Evolutionary conservation across 2,113 vertebrate genomes (phyloP).

Genomic region (Scomber scombrus): DNA sequence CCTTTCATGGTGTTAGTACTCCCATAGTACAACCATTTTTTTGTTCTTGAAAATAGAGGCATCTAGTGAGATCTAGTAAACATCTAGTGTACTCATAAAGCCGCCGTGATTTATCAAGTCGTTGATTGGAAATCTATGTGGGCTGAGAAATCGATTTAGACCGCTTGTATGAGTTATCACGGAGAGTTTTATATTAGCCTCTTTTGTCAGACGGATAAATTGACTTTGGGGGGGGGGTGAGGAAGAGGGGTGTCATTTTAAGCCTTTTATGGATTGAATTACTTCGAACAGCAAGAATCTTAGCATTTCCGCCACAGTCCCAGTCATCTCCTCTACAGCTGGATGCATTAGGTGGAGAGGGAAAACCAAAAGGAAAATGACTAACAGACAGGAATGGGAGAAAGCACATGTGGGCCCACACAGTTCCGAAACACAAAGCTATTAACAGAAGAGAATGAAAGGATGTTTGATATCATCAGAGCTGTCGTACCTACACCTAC

Average conservation of each 20-base stretch:
- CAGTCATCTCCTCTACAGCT: conserved; percentile 2
- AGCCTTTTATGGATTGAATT: background rate
- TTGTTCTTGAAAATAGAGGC: background rate
- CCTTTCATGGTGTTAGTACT: background rate
- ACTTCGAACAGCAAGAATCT: background rate
- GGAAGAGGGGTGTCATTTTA: background rate
- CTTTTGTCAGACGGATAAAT: background rate
- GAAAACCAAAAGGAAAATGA: conserved; percentile 8
- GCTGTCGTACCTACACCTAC: conserved; percentile 20
- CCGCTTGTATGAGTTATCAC: background rate
- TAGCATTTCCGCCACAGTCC: background rate
- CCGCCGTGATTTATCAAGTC: background rate
- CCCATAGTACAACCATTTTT: background rate
- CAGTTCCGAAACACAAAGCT: conserved; percentile 26
- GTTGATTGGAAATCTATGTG: background rate
- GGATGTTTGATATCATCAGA: conserved; percentile 34
- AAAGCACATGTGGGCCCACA: conserved; percentile 17
- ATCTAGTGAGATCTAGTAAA: background rate
- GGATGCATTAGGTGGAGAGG: background rate
- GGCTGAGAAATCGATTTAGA: background rate
- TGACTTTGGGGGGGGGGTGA: background rate
- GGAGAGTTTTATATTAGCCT: background rate
- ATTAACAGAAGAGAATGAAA: conserved; percentile 27
- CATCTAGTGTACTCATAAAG: background rate
- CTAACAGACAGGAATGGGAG: background rate